Evolutionary conservation across 1,140 invertebrate genomes (phyloP).

Genomic region (Neodiprion pinetum): DNA sequence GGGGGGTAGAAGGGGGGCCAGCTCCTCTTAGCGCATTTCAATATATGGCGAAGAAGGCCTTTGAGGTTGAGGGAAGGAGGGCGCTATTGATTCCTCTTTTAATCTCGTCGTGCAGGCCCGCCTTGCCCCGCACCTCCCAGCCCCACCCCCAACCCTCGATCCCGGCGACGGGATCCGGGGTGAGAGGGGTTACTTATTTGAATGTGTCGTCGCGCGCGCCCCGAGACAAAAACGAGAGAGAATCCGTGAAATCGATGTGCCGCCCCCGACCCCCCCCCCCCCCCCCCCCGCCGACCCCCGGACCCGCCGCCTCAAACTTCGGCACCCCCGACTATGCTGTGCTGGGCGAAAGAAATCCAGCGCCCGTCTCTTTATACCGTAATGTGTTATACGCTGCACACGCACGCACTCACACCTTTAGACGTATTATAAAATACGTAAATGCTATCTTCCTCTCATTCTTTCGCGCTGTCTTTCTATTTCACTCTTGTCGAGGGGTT

Average conservation of each 20-base stretch:
- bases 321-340: no score
- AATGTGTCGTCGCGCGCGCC: conserved; percentile 54
- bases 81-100: conserved; percentile 62
- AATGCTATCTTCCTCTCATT: no score
- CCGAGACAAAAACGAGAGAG: conserved; percentile 54
- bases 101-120: conserved; percentile 61
- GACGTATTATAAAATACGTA: no score
- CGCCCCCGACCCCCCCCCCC: conserved; percentile 31
- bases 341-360: no score
- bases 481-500: no score
- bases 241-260: conserved; percentile 55
- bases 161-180: conserved; percentile 21
- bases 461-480: no score
- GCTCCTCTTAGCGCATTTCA: conserved; percentile 59
- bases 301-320: conserved; percentile 15
- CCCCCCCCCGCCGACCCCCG: conserved; percentile 19
- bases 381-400: no score
- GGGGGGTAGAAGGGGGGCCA: conserved; percentile 36
- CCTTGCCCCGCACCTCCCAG: conserved; percentile 30
- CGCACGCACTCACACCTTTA: no score
- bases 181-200: conserved; percentile 57
- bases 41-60: conserved; percentile 56
- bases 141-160: background rate
- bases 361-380: no score
- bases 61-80: conserved; percentile 54